Conservation (phyloP, 2,113 vertebrate species). For the Myanophis thanlyinensis region DNA sequence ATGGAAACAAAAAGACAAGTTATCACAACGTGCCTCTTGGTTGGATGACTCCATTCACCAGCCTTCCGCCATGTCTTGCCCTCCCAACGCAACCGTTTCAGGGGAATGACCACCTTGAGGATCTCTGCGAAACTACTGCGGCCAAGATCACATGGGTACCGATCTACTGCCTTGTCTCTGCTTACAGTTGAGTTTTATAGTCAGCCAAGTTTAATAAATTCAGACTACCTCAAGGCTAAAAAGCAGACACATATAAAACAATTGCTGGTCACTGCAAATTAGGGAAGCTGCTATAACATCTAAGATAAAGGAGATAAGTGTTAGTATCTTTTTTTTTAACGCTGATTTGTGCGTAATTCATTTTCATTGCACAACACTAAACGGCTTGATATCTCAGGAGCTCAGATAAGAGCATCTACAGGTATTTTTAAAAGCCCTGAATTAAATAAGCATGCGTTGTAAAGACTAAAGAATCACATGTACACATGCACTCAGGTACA, state of each 20-base stretch:
- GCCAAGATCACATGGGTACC: not conserved
- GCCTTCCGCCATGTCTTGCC: slow-evolving; percentile 33
- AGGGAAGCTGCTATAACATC: not conserved
- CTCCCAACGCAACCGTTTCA: slow-evolving; percentile 15
- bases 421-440: not conserved
- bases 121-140: slow-evolving; percentile 1
- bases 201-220: not conserved
- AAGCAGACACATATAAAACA: not conserved
- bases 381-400: not conserved
- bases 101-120: not conserved
- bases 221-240: slow-evolving; percentile 11
- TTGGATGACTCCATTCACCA: slow-evolving; percentile 31
- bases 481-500: not conserved
- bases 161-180: slow-evolving; percentile 14
- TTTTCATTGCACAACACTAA: not conserved
- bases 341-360: not conserved
- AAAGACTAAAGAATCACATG: not conserved
- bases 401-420: not conserved
- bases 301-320: not conserved
- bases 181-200: slow-evolving; percentile 15
- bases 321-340: not conserved
- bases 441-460: not conserved
- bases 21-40: slow-evolving; percentile 54
- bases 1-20: slow-evolving; percentile 68
- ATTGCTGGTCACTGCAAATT: not conserved